A percentile compares a stretch with the other conserved stretches of the same genome.
These are phyloP conservation scores for Mercenaria mercenaria DNA, from an alignment of 1,140 invertebrate genomes.

Conservation along the genomic window DNA sequence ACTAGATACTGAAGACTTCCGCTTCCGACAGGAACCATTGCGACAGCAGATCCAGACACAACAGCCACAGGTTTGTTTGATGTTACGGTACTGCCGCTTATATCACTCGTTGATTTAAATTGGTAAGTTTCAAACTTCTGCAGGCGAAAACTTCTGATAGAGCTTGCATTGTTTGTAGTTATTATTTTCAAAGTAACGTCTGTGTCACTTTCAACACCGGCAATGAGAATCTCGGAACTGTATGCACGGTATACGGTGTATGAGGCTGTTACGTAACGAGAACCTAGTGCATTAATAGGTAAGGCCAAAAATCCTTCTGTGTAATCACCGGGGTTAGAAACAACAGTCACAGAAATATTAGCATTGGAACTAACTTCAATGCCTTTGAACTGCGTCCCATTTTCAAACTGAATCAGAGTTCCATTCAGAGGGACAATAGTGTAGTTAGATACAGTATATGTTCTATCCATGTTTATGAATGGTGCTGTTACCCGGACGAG, in stretches of 20 bases:
- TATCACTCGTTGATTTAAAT: not conserved
- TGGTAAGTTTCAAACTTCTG: not conserved
- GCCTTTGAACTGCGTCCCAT: not conserved
- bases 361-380: not conserved
- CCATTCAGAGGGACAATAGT: not conserved
- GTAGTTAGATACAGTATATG: not conserved
- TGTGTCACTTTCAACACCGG: not conserved
- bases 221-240: not conserved
- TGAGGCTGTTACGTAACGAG: not conserved
- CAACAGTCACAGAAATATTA: not conserved
- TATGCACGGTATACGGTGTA: not conserved
- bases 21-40: not conserved
- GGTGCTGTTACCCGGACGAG: not conserved
- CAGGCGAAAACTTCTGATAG: not conserved
- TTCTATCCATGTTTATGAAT: not conserved
- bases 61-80: constrained; percentile 17
- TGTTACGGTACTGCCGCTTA: not conserved
- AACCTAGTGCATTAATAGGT: not conserved
- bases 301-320: not conserved
- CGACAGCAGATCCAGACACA: not conserved
- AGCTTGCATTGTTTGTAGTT: not conserved
- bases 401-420: not conserved
- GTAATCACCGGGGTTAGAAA: not conserved
- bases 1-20: not conserved
- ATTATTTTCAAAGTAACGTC: not conserved